Evolutionary conservation across 1,140 invertebrate species (phyloP).

Genomic region (Heterodera schachtii): DNA sequence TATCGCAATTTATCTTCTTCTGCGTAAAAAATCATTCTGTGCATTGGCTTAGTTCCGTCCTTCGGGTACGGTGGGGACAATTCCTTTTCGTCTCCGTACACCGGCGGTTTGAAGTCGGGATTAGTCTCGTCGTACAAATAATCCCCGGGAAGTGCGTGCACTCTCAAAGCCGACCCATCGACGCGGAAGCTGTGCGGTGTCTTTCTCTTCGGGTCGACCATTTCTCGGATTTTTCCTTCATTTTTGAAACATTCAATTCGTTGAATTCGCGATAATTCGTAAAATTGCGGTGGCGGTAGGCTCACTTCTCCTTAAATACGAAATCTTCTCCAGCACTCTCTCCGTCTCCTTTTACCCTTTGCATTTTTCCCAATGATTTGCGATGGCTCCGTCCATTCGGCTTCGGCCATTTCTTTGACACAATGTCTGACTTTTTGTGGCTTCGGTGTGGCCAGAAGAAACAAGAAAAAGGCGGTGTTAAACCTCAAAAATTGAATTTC

Average conservation of each 20-base stretch:
- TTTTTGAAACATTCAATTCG: slow-evolving; percentile 20
- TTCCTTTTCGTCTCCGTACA: not conserved
- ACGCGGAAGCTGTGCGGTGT: slow-evolving; percentile 28
- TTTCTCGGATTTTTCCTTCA: not conserved
- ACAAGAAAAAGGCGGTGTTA: slow-evolving; percentile 45
- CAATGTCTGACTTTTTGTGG: slow-evolving; percentile 20
- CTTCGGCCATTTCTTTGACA: slow-evolving; percentile 40
- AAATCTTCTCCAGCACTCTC: not conserved
- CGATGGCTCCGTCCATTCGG: slow-evolving; percentile 36
- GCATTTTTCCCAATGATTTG: slow-evolving; percentile 33
- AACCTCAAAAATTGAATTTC: slow-evolving; percentile 19
- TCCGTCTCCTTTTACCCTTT: slow-evolving; percentile 9
- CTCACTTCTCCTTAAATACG: slow-evolving; percentile 28
- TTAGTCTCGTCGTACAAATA: slow-evolving; percentile 32
- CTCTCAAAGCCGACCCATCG: slow-evolving; percentile 18
- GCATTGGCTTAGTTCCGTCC: slow-evolving; percentile 28
- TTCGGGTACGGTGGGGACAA: slow-evolving; percentile 8
- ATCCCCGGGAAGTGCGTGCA: slow-evolving; percentile 38
- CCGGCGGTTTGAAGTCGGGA: slow-evolving; percentile 22
- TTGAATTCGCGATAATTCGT: slow-evolving; percentile 31
- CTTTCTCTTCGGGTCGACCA: slow-evolving; percentile 31
- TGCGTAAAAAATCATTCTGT: slow-evolving; percentile 34
- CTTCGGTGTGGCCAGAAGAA: not conserved
- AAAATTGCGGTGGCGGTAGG: slow-evolving; percentile 47
- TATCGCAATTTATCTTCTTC: slow-evolving; percentile 5